A percentile compares a stretch with the other conserved stretches of the same genome.
Conservation (phyloP, 2,797 vertebrate species). For the Pangasius krempfi region DNA sequence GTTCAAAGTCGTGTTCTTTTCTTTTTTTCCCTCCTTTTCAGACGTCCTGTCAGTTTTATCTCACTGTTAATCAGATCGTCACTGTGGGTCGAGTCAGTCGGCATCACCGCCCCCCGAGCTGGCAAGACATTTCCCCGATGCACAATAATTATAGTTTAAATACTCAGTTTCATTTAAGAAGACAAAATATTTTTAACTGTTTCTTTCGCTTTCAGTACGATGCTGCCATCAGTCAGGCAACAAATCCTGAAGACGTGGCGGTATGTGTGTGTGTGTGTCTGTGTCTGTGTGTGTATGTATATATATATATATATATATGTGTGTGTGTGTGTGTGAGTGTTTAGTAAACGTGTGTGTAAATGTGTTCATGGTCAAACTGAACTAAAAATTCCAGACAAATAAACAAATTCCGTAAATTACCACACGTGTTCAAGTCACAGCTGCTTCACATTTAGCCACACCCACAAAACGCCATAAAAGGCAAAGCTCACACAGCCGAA, state of each 20-base stretch:
- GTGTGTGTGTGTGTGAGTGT: neutral
- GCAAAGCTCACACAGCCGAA: neutral
- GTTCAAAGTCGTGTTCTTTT: neutral
- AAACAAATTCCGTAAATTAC: neutral
- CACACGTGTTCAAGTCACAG: neutral
- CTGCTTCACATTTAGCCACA: neutral
- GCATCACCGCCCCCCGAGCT: conserved; percentile 39
- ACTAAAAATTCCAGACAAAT: neutral
- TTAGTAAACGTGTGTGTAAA: too few relatives aligned
- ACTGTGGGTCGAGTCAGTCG: conserved; percentile 28
- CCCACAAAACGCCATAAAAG: conserved; percentile 3
- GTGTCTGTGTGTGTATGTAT: neutral
- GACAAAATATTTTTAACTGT: neutral
- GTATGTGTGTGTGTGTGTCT: neutral
- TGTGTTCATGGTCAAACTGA: neutral
- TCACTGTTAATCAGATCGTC: conserved; percentile 41
- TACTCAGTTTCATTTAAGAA: neutral
- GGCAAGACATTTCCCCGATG: conserved; percentile 24
- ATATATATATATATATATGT: too few relatives aligned
- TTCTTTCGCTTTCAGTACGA: conserved; percentile 41
- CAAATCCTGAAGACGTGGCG: conserved; percentile 50
- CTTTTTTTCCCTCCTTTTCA: conserved; percentile 3
- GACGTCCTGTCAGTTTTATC: conserved; percentile 55
- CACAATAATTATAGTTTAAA: neutral
- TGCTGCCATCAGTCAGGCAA: conserved; percentile 44